Conservation (phyloP, 2,797 vertebrate genomes). For the Chrosomus eos region DNA sequence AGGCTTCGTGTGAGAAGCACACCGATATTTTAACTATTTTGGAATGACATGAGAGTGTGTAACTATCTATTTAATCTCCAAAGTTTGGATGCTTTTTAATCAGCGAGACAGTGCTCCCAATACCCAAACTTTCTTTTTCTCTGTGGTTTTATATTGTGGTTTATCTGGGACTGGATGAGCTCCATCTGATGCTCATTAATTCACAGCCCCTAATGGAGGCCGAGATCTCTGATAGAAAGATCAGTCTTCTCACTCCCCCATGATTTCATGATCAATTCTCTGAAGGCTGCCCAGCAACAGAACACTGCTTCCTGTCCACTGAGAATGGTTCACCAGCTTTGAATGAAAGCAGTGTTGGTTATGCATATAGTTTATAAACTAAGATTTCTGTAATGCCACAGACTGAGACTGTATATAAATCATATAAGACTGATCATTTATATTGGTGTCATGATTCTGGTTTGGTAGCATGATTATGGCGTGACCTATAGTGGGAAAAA, state of each 20-base stretch:
- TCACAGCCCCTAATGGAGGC: conserved; percentile 68
- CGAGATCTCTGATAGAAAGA: conserved; percentile 48
- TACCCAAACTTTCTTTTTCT: neutral
- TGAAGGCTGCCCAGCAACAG: conserved; percentile 39
- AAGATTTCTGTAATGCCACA: neutral
- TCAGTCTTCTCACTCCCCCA: conserved; percentile 20
- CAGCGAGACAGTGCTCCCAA: neutral
- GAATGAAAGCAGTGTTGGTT: neutral
- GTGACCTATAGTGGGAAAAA: neutral
- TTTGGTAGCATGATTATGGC: neutral
- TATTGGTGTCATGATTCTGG: neutral
- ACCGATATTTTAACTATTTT: neutral
- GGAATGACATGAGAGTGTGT: neutral
- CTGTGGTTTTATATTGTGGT: neutral
- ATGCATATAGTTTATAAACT: neutral
- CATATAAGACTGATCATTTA: neutral
- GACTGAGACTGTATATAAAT: neutral
- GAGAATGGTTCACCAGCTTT: neutral
- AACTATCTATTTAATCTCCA: neutral
- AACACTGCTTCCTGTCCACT: neutral
- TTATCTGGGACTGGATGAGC: conserved; percentile 55
- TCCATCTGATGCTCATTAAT: conserved; percentile 62
- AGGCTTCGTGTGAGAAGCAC: neutral
- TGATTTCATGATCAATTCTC: conserved; percentile 37
- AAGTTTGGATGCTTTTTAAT: neutral